Conservation (phyloP, 1,140 invertebrate species). For the Hyphantria cunea region DNA sequence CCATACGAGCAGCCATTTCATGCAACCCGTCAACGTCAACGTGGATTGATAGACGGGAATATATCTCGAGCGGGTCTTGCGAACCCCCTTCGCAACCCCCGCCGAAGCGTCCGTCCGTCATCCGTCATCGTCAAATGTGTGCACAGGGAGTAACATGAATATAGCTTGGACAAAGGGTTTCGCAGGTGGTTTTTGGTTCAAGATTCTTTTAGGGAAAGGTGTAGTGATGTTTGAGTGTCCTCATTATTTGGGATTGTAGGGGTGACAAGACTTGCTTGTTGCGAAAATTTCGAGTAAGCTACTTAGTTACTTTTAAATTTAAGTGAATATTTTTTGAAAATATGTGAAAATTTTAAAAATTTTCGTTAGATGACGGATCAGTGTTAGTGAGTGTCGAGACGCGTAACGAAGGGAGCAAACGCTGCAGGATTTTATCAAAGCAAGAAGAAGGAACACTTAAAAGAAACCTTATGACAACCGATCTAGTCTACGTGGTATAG, state of each 20-base stretch:
- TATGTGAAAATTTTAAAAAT: too few relatives aligned
- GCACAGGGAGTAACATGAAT: conserved; percentile 25
- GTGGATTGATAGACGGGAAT: conserved; percentile 61
- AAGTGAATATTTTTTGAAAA: too few relatives aligned
- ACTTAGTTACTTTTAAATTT: too few relatives aligned
- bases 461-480: too few relatives aligned
- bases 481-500: too few relatives aligned
- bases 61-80: conserved; percentile 57
- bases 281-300: too few relatives aligned
- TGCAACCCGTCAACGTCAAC: conserved; percentile 57
- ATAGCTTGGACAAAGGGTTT: conserved; percentile 30
- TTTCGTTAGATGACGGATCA: too few relatives aligned
- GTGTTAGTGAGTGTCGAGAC: too few relatives aligned
- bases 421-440: too few relatives aligned
- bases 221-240: neutral
- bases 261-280: neutral
- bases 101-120: conserved; percentile 57
- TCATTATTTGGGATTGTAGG: neutral
- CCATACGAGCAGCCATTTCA: conserved; percentile 39
- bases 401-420: too few relatives aligned
- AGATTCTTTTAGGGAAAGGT: neutral
- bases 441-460: too few relatives aligned
- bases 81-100: conserved; percentile 33
- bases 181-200: conserved; percentile 9
- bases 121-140: conserved; percentile 58